Evolutionary conservation across 2,113 vertebrate genomes (phyloP).

Genomic region (Aythya baeri): DNA sequence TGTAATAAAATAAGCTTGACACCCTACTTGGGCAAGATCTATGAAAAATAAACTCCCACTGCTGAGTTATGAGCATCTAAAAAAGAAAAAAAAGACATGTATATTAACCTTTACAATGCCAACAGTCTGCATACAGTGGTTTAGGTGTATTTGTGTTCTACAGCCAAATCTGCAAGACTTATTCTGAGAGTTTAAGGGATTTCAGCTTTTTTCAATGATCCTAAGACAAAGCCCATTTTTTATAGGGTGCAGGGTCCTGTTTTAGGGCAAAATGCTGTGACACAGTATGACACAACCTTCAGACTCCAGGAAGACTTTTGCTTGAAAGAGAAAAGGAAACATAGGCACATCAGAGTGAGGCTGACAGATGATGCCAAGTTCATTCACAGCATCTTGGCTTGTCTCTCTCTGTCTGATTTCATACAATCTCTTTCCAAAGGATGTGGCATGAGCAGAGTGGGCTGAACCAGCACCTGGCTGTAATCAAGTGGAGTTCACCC

Average conservation of each 20-base stretch:
- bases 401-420: neutral
- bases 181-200: neutral
- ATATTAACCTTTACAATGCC: neutral
- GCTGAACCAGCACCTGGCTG: neutral
- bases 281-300: neutral
- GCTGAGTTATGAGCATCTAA: neutral
- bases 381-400: neutral
- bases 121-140: neutral
- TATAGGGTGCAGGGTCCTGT: neutral
- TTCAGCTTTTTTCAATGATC: neutral
- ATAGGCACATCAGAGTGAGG: neutral
- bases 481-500: neutral
- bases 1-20: neutral
- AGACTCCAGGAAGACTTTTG: neutral
- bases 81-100: neutral
- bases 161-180: neutral
- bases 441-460: neutral
- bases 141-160: neutral
- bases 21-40: neutral
- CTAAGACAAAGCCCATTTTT: neutral
- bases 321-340: neutral
- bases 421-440: accelerated
- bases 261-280: neutral
- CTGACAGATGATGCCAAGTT: neutral
- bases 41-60: neutral